A percentile compares a stretch with the other conserved stretches of the same genome.
Evolutionary conservation across 2,113 vertebrate species (phyloP).

Genomic region (Spheniscus mendiculus): DNA sequence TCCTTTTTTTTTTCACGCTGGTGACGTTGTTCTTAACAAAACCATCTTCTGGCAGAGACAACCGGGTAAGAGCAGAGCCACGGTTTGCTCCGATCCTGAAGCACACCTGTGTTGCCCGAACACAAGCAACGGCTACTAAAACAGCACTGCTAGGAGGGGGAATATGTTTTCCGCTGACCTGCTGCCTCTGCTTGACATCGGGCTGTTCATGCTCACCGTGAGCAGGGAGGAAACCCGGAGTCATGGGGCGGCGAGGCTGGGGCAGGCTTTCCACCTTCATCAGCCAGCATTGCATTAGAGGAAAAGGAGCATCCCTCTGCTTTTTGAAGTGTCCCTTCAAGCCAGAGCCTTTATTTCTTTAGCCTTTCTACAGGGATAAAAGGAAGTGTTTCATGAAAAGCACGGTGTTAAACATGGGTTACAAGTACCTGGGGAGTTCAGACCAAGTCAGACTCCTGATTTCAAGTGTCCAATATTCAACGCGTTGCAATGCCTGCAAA

Average conservation of each 20-base stretch:
- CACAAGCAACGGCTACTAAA: neutral
- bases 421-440: neutral
- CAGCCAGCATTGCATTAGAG: neutral
- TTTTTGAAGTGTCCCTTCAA: neutral
- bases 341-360: neutral
- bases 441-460: neutral
- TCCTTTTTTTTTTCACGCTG: neutral
- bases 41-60: neutral
- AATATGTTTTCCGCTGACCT: neutral
- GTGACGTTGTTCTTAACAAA: neutral
- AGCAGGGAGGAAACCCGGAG: neutral
- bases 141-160: neutral
- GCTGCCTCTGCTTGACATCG: neutral
- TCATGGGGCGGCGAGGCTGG: fast-evolving
- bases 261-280: neutral
- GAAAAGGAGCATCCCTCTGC: neutral
- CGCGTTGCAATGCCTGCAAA: neutral
- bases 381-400: neutral
- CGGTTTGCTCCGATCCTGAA: neutral
- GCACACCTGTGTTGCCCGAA: fast-evolving
- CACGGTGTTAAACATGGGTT: neutral
- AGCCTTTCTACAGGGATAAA: neutral
- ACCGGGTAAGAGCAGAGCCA: neutral
- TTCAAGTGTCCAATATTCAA: neutral
- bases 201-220: fast-evolving